These are phyloP conservation scores for Gryon sp. DNA, from an alignment of 1,140 invertebrate species.

Conservation along the genomic window DNA sequence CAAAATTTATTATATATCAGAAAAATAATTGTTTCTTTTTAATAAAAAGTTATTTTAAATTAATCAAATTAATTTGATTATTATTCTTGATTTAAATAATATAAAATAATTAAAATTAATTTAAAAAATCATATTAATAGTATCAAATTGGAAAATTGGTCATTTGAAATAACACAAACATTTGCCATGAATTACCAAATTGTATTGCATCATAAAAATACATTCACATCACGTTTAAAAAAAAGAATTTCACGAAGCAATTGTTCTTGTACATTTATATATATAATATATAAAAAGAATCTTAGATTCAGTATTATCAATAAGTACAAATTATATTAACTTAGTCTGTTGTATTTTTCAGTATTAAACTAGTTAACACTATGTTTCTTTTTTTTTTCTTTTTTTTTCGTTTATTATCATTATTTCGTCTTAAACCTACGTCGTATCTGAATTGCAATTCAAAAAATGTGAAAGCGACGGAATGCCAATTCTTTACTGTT, in stretches of 20 bases:
- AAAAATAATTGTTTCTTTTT: too few relatives aligned
- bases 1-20: too few relatives aligned
- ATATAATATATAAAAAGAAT: not conserved
- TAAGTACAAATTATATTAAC: conserved; percentile 46
- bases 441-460: conserved; percentile 4
- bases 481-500: conserved; percentile 11
- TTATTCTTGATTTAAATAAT: too few relatives aligned
- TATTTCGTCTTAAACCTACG: not conserved
- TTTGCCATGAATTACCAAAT: conserved; percentile 50
- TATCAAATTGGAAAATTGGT: too few relatives aligned
- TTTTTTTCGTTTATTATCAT: not conserved
- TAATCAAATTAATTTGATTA: too few relatives aligned
- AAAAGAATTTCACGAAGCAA: conserved; percentile 18
- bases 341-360: too few relatives aligned
- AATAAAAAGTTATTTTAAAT: too few relatives aligned
- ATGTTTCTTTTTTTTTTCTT: not conserved
- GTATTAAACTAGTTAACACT: too few relatives aligned
- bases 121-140: too few relatives aligned
- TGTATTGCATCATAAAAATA: conserved; percentile 69
- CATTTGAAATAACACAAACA: conserved; percentile 12
- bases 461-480: conserved; percentile 3
- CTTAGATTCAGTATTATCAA: conserved; percentile 21
- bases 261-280: conserved; percentile 4
- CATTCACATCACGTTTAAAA: conserved; percentile 39
- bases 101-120: not conserved